These are phyloP conservation scores for Argyresthia goedartella DNA, from an alignment of 2,888 invertebrate species.

Conservation along the genomic window DNA sequence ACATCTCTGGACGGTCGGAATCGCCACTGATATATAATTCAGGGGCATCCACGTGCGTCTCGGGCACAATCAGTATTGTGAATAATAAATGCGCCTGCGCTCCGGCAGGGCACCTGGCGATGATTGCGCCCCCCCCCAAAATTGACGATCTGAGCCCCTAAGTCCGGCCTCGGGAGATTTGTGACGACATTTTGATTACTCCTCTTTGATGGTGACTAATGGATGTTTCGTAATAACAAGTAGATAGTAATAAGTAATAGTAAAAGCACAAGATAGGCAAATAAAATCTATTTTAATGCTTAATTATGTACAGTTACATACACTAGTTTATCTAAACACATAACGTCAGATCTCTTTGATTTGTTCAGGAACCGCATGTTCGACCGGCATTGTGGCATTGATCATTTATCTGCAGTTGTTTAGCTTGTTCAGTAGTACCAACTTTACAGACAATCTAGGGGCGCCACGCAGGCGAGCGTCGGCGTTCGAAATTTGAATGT, in stretches of 20 bases:
- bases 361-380: no score
- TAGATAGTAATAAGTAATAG: neutral
- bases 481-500: no score
- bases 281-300: no score
- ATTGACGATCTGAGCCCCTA: conserved; percentile 49
- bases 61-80: conserved; percentile 69
- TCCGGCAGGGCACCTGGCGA: conserved; percentile 24
- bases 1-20: conserved; percentile 31
- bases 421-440: no score
- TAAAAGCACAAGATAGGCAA: neutral
- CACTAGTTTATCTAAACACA: no score
- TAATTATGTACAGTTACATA: no score
- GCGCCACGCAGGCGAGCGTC: no score
- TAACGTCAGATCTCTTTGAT: no score
- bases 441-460: no score
- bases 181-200: conserved; percentile 23
- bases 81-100: conserved; percentile 49
- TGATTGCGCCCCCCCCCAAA: conserved; percentile 61
- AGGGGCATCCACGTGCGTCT: conserved; percentile 57
- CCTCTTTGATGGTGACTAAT: neutral
- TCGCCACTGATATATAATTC: conserved; percentile 58
- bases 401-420: no score
- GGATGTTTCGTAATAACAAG: no score
- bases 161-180: conserved; percentile 41
- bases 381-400: no score